phyloP scores from a whole-genome alignment of 2,113 vertebrate genomes.

The Asarcornis scutulata region DNA sequence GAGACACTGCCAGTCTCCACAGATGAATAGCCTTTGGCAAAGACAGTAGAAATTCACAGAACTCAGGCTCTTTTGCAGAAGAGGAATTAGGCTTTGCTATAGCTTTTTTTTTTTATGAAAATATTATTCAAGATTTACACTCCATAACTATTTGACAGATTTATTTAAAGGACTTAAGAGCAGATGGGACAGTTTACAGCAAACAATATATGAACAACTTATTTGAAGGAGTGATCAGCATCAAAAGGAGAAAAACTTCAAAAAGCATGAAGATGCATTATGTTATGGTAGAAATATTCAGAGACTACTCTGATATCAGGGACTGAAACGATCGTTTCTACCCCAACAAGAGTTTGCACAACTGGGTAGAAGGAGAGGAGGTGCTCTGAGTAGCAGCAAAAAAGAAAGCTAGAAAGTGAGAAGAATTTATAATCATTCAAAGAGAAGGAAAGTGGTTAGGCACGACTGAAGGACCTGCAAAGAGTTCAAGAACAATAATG shows the following conservation, averaged over 20 bases:
- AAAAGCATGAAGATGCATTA: neutral
- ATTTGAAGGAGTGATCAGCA: neutral
- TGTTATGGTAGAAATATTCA: accelerated
- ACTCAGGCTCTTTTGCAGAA: neutral
- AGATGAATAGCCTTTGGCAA: neutral
- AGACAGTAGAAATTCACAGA: neutral
- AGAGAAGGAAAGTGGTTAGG: neutral
- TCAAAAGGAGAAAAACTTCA: neutral
- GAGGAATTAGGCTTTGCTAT: neutral
- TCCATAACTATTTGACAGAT: neutral
- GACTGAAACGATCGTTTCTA: neutral
- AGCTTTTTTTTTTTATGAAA: neutral
- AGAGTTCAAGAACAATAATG: neutral
- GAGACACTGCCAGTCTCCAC: neutral
- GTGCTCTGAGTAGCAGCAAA: neutral
- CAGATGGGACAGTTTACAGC: neutral
- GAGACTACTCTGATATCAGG: neutral
- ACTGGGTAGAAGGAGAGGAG: neutral
- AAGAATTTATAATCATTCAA: neutral
- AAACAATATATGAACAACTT: neutral
- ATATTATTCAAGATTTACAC: neutral
- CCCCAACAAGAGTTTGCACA: neutral
- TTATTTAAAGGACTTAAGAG: neutral
- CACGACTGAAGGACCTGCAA: neutral
- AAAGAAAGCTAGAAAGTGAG: neutral